Evolutionary conservation across 2,888 invertebrate species (phyloP).

Genomic region (Plusia festucae): DNA sequence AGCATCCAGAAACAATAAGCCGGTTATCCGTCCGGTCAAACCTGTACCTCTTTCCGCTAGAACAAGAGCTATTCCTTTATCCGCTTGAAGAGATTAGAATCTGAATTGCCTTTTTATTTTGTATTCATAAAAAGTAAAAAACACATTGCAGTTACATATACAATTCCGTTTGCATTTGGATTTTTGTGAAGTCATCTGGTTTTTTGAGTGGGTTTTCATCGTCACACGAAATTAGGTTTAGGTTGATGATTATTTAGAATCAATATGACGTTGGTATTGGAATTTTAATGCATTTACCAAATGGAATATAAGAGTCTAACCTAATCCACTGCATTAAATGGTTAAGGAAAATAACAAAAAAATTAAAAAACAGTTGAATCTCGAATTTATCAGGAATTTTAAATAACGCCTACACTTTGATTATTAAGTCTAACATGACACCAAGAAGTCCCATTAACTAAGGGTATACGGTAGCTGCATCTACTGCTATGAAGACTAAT

Average conservation of each 20-base stretch:
- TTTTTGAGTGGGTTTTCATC: neutral
- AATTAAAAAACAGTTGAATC: neutral
- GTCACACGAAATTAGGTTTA: neutral
- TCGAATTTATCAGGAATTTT: neutral
- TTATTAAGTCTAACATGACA: conserved; percentile 1
- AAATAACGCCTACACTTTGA: neutral
- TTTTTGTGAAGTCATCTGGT: conserved; percentile 5
- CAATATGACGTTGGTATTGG: conserved; percentile 1
- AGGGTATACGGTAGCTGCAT: conserved; percentile 26
- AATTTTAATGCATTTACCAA: neutral
- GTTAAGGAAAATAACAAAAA: neutral
- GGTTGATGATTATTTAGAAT: too few species aligned
- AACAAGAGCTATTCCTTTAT: conserved; percentile 38
- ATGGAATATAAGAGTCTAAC: neutral
- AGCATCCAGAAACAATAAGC: conserved; percentile 48
- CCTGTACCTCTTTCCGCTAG: conserved; percentile 46
- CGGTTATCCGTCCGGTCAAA: conserved; percentile 40
- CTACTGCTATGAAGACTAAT: conserved; percentile 26
- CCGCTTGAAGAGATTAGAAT: conserved; percentile 55
- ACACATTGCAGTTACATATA: conserved; percentile 26
- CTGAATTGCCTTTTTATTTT: conserved; percentile 46
- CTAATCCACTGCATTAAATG: neutral
- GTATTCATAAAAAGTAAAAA: conserved; percentile 46
- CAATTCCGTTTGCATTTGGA: conserved; percentile 8
- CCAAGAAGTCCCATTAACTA: conserved; percentile 13